Evolutionary conservation across 2,797 vertebrate species (phyloP).

Genomic region (Tenualosa thibaudeaui): DNA sequence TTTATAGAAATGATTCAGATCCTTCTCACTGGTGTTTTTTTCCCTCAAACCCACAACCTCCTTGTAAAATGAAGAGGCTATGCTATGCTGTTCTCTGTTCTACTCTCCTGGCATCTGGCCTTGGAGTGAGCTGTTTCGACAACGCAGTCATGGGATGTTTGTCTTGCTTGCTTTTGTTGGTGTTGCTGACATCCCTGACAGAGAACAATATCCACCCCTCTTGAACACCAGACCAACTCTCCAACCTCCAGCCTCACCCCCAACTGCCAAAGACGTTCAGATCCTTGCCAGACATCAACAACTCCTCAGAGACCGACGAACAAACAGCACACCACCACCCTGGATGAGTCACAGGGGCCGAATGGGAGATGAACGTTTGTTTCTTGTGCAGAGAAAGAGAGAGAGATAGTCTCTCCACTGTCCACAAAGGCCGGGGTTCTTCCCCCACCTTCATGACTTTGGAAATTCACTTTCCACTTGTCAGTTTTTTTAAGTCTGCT

Average conservation of each 20-base stretch:
- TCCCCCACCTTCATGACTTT: background rate
- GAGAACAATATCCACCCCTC: constrained; percentile 2
- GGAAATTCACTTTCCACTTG: background rate
- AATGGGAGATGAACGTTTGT: background rate
- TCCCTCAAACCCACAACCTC: background rate
- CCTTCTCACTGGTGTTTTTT: background rate
- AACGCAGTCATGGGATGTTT: background rate
- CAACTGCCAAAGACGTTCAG: background rate
- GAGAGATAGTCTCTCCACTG: background rate
- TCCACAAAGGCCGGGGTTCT: background rate
- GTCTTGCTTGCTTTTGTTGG: background rate
- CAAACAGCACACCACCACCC: constrained; percentile 3
- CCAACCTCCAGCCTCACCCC: background rate
- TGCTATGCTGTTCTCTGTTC: background rate
- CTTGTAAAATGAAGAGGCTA: background rate
- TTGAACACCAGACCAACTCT: background rate
- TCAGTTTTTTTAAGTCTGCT: background rate
- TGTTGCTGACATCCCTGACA: background rate
- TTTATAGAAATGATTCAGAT: background rate
- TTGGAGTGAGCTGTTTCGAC: background rate
- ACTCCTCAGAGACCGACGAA: background rate
- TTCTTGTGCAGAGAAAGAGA: background rate
- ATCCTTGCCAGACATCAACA: background rate
- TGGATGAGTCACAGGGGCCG: background rate
- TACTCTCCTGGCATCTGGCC: background rate